Percentiles rank a stretch among this genome's conserved stretches.
Conservation (phyloP, 1,140 invertebrate species). For the Dolichoris vasculosae region DNA sequence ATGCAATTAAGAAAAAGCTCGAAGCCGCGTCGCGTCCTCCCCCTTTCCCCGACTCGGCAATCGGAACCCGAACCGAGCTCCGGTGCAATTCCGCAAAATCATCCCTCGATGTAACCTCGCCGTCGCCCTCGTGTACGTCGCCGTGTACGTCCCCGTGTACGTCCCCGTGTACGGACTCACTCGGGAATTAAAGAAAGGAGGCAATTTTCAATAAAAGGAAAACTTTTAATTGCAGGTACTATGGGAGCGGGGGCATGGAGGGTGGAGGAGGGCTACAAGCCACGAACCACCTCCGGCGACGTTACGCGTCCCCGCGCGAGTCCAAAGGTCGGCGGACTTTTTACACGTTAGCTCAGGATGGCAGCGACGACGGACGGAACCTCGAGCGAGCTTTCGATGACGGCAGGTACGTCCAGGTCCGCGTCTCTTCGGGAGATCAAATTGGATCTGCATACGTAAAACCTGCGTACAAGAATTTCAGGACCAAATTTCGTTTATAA, state of each 20-base stretch:
- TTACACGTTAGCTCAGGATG: constrained; percentile 51
- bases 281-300: constrained; percentile 73
- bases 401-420: constrained; percentile 53
- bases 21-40: not conserved
- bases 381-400: constrained; percentile 48
- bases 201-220: constrained; percentile 34
- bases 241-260: constrained; percentile 75
- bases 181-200: constrained; percentile 14
- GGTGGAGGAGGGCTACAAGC: constrained; percentile 75
- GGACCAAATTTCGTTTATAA: not conserved
- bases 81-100: not conserved
- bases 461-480: too few species aligned
- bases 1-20: constrained; percentile 30
- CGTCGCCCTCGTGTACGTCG: not conserved
- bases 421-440: too few species aligned
- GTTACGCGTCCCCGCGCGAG: constrained; percentile 61
- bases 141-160: not conserved
- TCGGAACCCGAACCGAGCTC: not conserved
- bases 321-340: constrained; percentile 53
- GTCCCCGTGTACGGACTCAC: not conserved
- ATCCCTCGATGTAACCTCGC: not conserved
- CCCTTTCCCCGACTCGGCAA: not conserved
- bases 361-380: constrained; percentile 17
- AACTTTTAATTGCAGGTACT: constrained; percentile 66
- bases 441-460: too few species aligned